Base-by-base conservation (phyloP, 2,113 vertebrate species). In the Pelodiscus sinensis region DNA sequence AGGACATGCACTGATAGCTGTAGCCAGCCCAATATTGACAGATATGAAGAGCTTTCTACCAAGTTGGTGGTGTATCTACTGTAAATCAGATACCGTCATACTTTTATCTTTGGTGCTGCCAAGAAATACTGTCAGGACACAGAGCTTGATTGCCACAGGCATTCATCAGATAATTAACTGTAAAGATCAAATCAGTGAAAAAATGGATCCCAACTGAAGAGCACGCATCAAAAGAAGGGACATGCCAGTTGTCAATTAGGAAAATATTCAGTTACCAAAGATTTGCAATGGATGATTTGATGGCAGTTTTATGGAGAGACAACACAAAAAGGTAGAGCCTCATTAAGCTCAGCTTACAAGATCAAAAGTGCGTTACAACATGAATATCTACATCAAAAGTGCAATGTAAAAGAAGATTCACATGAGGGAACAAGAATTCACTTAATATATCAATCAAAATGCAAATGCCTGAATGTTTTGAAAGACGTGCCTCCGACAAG, bases 161-260 rank as follows among this genome's bases (percentile, higher is more conserved):
- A 79, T 82, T 93, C 56, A 22, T 82, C 87, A 88, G 51, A 84
- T 54, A 94, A 96, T 94, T 93, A 92, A 84, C 81, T 68, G 50
- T n/a, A 56, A 60, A 93, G 94, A 89, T 92, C 92, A 96, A 95
- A 80, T 12, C 85, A 82, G 15, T 0, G 1, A 88, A 85, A 75
- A 94, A 80, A 92, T 88, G 68, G 91, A 95, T 94, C 77, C 56
- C n/a, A 87, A 86, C 19, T 83, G 85, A 95, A 94, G 52, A 38
- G 57, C 65, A 81, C 81, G 21, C 31, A 57, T 73, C 60, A 31
- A 31, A n/a, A 78, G 90, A 90, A 31, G 57, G 52, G 54, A 84
- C 27, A 57, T 82, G 88, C 75, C 88, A 86, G 38, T 86, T 89
- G 62, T 80, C 80, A 92, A 7, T 93, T 85, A 92, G 77, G 71